Base-by-base conservation (phyloP, 1,140 invertebrate species). In the Caligus rogercresseyi region DNA sequence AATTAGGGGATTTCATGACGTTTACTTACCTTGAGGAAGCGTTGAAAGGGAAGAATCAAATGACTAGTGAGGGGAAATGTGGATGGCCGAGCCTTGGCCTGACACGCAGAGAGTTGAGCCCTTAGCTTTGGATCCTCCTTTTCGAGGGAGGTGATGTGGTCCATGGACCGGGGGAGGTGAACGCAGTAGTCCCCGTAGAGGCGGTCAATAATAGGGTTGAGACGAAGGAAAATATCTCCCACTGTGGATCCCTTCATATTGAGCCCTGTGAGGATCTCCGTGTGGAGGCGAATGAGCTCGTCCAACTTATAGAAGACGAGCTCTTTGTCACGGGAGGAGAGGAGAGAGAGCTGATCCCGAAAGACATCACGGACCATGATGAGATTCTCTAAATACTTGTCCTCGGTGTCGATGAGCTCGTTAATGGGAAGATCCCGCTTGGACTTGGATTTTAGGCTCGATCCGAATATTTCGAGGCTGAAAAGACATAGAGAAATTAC, bases 351-450 rank as follows among this genome's bases (percentile, higher is more conserved):
- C 19, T 24, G 16, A 25, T 63, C 61, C 18, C 61, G 52, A 53
- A 63, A 63, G 13, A 58, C 51, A 25, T 63, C 61, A 1, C 61
- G 52, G 15, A 63, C 61, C 61, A 63, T 63, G 14, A 63, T 25
- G 15, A 63, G 25, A 55, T 63, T 63, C 16, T 56, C 61, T 11
- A 63, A 25, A 25, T 63, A 63, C 24, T 58, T 63, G 51, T 55
- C 53, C 53, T 63, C 61, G 15, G 61, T 63, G 15, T 55, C 53
- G 25, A 63, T 20, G 3, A 63, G 24, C 16, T 63, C 61, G 14
- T 63, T 15, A 2, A 63, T 55, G 23, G 61, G 61, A 25, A 20
- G 19, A 2, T 25, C 53, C 26, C 61, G 15, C 24, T 63, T 63
- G 2, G 31, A 54, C 43, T 62, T 62, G 18, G 53, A n/a, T 54